A percentile compares a stretch with the other conserved stretches of the same genome.
These are phyloP conservation scores for Tiliacea aurago DNA, from an alignment of 2,888 invertebrate genomes.

Conservation along the genomic window DNA sequence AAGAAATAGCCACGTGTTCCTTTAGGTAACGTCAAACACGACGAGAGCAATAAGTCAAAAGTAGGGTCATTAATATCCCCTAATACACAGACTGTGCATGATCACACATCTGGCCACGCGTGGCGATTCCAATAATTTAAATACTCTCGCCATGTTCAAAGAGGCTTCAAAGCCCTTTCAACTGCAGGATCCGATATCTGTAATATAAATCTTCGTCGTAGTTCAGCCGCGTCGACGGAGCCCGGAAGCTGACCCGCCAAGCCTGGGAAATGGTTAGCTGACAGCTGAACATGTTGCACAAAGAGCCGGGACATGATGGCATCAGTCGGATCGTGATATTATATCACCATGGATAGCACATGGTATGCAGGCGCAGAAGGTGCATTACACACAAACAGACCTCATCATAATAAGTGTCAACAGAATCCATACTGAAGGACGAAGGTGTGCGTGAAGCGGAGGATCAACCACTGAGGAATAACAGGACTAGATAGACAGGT, in stretches of 20 bases:
- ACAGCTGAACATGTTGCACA: slow-evolving; percentile 20
- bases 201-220: background rate
- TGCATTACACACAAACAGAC: background rate
- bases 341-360: slow-evolving; percentile 35
- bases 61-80: too few relatives aligned
- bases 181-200: slow-evolving; percentile 10
- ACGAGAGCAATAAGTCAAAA: background rate
- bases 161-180: background rate
- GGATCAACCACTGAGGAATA: background rate
- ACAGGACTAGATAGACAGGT: background rate
- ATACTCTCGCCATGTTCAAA: background rate
- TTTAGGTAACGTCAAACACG: background rate
- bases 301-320: slow-evolving; percentile 38
- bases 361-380: slow-evolving; percentile 28
- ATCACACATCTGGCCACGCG: background rate
- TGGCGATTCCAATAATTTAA: background rate
- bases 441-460: background rate
- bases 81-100: background rate
- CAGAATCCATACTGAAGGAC: background rate
- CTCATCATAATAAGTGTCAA: background rate
- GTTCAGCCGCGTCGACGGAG: background rate
- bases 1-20: background rate
- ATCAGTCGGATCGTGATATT: slow-evolving; percentile 33
- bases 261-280: slow-evolving; percentile 41
- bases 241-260: slow-evolving; percentile 30